Evolutionary conservation across 2,888 invertebrate genomes (phyloP), one percentile per base, ranked within the genome.

Genomic region (Pasiphila rectangulata): DNA sequence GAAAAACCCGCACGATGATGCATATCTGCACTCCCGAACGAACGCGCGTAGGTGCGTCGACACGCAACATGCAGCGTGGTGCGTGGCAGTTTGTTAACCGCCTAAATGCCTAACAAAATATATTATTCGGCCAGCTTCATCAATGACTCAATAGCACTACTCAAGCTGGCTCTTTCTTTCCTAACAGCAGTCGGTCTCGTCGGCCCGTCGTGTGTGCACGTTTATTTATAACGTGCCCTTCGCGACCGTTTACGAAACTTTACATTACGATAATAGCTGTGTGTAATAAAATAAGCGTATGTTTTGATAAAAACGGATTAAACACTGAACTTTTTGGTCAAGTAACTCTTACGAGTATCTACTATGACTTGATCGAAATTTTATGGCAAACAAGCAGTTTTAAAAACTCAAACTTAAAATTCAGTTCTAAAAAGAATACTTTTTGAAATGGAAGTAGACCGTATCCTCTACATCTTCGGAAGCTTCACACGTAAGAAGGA

Each of bases 401-500:
- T 10, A 13, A 12, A 41, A 38, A 32, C 16, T 2, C 2, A 6
- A 2, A 21, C 4, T 1, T 21, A 4, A 21, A 1, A 21, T 5
- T 21, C 4, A 16, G 15, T 37, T 5, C n/a, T 12, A n/a, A 5
- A 20, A 40, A 30, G 19, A 20, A 20, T 0, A 10, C 1, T 4
- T 17, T 5, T 21, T 7, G 0, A 7, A 12, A 91, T 91, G 91
- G 92, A 92, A 80, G 87, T 91, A 57, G 92, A 92, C 60, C 86
- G 90, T 57, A 90, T 91, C 59, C 75, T 91, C 3, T 92, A 91
- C 67, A 92, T 92, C 65, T 92, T 92, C 70, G 92, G 92, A 58
- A 92, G 92, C 65, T 92, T 92, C 63, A 78, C 91, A 0, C 76
- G 92, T 30, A 89, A 91, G 59, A 87, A 90, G 45, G 90, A 90